Conservation (phyloP, 2,797 vertebrate species). For the Argyrosomus regius region DNA sequence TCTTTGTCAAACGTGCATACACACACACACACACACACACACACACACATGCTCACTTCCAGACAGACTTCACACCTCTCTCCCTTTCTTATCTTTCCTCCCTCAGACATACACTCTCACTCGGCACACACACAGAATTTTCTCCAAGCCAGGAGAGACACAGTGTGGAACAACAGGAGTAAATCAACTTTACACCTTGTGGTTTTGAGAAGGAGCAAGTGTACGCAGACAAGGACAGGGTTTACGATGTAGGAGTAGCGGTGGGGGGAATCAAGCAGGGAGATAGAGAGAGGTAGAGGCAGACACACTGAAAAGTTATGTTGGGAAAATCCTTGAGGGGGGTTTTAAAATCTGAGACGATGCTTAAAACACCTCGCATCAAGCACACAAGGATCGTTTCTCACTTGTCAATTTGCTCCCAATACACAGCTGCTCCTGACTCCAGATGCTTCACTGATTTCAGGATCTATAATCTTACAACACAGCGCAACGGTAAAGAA, state of each 20-base stretch:
- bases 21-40: neutral
- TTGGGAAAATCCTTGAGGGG: constrained; percentile 22
- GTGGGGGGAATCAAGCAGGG: neutral
- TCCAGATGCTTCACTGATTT: constrained; percentile 22
- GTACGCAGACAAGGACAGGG: constrained; percentile 48
- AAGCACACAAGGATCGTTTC: constrained; percentile 16
- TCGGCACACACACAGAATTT: neutral
- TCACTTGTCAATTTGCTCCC: constrained; percentile 29
- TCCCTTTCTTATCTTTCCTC: constrained; percentile 26
- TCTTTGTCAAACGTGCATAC: constrained; percentile 29
- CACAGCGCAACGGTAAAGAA: neutral
- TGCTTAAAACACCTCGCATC: constrained; percentile 16
- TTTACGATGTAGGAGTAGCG: constrained; percentile 38
- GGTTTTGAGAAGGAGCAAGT: constrained; percentile 57
- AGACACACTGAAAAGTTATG: constrained; percentile 3
- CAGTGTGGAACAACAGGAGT: constrained; percentile 43
- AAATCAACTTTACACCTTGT: constrained; percentile 68
- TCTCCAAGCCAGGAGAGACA: constrained; percentile 32
- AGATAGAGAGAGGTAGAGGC: neutral
- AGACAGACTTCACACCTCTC: constrained; percentile 17
- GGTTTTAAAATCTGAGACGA: constrained; percentile 19
- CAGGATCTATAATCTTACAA: constrained; percentile 21
- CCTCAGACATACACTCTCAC: constrained; percentile 2
- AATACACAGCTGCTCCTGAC: constrained; percentile 27
- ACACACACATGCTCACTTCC: constrained; percentile 2